These are phyloP conservation scores for Drosophila yooni DNA, from an alignment of 2,888 invertebrate genomes.

Conservation along the genomic window DNA sequence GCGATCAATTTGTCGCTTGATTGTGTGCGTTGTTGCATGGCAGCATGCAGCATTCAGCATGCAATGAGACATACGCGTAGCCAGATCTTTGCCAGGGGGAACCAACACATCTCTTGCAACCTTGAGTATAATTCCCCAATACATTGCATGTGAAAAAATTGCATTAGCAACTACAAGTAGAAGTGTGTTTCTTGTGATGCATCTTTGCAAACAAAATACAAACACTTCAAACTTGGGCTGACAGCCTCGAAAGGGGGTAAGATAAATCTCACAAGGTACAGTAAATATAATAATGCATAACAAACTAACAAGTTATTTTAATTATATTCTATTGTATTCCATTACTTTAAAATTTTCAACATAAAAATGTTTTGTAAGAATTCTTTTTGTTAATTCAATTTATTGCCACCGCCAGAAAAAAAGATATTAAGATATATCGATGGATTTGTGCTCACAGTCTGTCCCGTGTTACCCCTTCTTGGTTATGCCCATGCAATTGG, in stretches of 20 bases:
- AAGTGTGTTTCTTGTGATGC: background rate
- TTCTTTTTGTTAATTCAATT: background rate
- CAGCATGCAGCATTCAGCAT: constrained; percentile 18
- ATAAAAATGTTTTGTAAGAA: background rate
- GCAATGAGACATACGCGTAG: constrained; percentile 15
- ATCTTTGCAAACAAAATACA: background rate
- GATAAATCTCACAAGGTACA: background rate
- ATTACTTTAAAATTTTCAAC: too few relatives aligned
- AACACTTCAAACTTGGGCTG: background rate
- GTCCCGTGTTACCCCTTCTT: background rate
- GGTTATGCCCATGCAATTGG: background rate
- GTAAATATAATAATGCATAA: background rate
- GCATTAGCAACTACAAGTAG: background rate
- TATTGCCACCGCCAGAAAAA: background rate
- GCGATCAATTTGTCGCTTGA: constrained; percentile 80
- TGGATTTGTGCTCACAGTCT: background rate
- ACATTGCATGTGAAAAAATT: background rate
- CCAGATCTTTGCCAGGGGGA: background rate
- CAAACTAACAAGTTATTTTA: background rate
- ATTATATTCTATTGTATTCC: background rate
- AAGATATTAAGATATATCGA: background rate
- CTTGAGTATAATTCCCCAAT: background rate
- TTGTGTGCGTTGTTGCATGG: constrained; percentile 73
- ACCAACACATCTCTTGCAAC: background rate
- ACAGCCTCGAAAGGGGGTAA: background rate